Conservation (phyloP, 2,113 vertebrate genomes). For the Pangasianodon gigas region DNA sequence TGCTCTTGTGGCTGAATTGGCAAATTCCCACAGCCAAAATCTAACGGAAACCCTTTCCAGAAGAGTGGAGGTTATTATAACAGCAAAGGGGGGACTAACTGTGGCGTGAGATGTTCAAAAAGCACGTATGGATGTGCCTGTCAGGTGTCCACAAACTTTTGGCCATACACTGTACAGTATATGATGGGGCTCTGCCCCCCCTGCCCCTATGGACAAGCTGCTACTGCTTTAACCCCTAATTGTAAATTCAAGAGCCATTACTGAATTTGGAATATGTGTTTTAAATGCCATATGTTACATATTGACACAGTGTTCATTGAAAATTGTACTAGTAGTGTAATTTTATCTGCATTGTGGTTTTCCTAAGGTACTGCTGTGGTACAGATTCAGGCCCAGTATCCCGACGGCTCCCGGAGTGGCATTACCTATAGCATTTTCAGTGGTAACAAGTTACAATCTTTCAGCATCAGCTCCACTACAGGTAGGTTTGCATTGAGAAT, state of each 20-base stretch:
- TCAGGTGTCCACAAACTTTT: not conserved
- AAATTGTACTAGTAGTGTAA: not conserved
- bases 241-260: not conserved
- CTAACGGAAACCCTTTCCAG: not conserved
- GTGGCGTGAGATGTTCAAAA: not conserved
- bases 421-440: slow-evolving; percentile 94
- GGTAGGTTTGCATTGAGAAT: slow-evolving; percentile 67
- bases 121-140: not conserved
- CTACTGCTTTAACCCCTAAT: not conserved
- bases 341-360: not conserved
- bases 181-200: not conserved
- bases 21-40: not conserved
- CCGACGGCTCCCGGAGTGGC: slow-evolving; percentile 76
- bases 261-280: slow-evolving; percentile 7
- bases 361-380: slow-evolving; percentile 81
- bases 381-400: slow-evolving; percentile 80
- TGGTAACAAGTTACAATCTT: slow-evolving; percentile 84
- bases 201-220: not conserved
- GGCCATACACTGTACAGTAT: not conserved
- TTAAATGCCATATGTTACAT: not conserved
- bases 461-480: slow-evolving; percentile 84
- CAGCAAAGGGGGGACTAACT: not conserved
- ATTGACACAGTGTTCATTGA: not conserved
- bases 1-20: not conserved
- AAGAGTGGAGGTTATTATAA: not conserved